These are phyloP conservation scores for Acanthornis magna DNA, from an alignment of 2,797 vertebrate genomes.

Conservation along the genomic window DNA sequence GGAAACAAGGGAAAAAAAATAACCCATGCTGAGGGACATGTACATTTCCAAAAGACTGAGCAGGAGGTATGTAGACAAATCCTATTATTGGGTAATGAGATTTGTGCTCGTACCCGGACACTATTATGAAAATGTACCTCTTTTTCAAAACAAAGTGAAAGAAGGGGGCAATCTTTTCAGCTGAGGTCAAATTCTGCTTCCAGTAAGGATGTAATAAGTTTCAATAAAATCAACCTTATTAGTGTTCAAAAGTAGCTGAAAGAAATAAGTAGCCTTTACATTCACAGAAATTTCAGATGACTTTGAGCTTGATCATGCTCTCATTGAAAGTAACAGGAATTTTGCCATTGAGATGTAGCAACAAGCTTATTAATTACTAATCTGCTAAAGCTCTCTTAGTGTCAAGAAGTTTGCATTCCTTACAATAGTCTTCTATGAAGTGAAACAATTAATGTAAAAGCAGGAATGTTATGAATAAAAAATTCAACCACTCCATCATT, in stretches of 20 bases:
- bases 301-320: not conserved
- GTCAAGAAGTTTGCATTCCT: not conserved
- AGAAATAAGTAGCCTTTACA: constrained; percentile 48
- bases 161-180: constrained; percentile 43
- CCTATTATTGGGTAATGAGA: constrained; percentile 76
- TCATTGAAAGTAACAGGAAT: not conserved
- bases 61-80: constrained; percentile 76
- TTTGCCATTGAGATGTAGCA: not conserved
- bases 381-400: not conserved
- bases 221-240: constrained; percentile 61
- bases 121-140: constrained; percentile 70
- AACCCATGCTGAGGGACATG: constrained; percentile 65
- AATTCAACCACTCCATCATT: not conserved
- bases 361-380: constrained; percentile 5
- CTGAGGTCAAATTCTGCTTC: constrained; percentile 67
- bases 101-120: constrained; percentile 61
- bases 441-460: not conserved
- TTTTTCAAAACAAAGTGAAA: constrained; percentile 62
- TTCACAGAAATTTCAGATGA: constrained; percentile 32
- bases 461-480: not conserved
- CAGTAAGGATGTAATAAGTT: constrained; percentile 64
- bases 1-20: constrained; percentile 38
- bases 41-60: constrained; percentile 65
- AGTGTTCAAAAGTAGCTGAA: constrained; percentile 42
- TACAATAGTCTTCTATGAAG: not conserved